Conservation (phyloP, 2,888 invertebrate genomes). For the Acholoe squamosa region DNA sequence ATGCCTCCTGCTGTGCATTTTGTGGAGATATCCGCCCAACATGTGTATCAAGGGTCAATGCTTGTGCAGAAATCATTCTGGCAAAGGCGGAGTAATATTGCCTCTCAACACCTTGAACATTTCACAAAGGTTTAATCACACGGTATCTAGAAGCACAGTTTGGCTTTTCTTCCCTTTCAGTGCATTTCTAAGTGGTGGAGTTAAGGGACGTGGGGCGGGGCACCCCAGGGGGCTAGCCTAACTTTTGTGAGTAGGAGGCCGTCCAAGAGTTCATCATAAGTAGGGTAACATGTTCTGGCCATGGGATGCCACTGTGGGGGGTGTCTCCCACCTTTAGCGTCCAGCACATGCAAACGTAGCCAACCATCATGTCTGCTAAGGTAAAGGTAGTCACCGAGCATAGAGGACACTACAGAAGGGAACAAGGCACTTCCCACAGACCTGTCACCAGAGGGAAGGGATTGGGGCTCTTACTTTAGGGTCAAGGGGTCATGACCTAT, state of each 20-base stretch:
- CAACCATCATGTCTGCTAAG: neutral
- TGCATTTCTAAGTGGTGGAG: neutral
- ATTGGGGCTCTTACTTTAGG: neutral
- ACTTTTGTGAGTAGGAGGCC: neutral
- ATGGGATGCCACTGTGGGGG: neutral
- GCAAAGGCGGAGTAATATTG: neutral
- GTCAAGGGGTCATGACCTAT: slow-evolving; percentile 26
- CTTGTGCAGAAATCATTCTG: neutral
- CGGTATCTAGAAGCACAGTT: slow-evolving; percentile 3
- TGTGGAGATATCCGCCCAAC: neutral
- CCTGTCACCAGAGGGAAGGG: neutral
- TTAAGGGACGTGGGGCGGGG: neutral
- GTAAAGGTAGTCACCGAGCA: neutral
- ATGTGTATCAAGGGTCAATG: too few species aligned
- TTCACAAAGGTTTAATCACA: slow-evolving; percentile 25
- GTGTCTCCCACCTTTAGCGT: neutral
- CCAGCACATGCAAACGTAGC: neutral
- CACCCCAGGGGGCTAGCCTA: neutral
- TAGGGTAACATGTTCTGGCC: slow-evolving; percentile 7
- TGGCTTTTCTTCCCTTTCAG: slow-evolving; percentile 22
- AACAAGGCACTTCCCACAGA: neutral
- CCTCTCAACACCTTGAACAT: neutral
- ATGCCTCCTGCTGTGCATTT: neutral
- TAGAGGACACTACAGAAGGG: neutral
- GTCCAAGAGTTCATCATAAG: slow-evolving; percentile 37